These are phyloP conservation scores for Neoseiulus cucumeris DNA, from an alignment of 1,140 invertebrate species.

Conservation along the genomic window DNA sequence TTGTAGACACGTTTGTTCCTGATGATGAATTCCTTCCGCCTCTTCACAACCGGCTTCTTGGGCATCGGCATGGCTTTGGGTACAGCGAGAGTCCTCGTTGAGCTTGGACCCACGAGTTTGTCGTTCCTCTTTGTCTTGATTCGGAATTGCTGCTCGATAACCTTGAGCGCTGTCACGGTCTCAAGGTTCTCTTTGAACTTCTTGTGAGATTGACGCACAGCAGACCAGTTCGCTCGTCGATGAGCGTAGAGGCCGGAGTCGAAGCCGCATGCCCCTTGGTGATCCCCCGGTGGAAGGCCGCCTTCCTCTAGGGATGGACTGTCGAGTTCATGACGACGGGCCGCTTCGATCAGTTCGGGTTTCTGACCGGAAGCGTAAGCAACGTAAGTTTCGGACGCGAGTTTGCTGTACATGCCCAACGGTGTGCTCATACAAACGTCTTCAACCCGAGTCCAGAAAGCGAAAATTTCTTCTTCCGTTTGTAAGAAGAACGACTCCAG, in stretches of 20 bases:
- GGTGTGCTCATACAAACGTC: constrained; percentile 43
- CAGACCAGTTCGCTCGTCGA: constrained; percentile 44
- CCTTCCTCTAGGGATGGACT: constrained; percentile 32
- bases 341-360: constrained; percentile 30
- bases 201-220: neutral
- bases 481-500: constrained; percentile 36
- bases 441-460: constrained; percentile 52
- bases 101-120: neutral
- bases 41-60: neutral
- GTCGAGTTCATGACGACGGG: constrained; percentile 26
- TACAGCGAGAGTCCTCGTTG: neutral
- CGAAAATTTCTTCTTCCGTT: constrained; percentile 34
- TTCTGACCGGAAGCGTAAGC: constrained; percentile 31
- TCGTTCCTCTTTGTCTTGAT: constrained; percentile 20
- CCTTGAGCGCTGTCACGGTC: neutral
- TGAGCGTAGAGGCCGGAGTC: constrained; percentile 47
- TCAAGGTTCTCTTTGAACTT: constrained; percentile 13
- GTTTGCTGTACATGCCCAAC: constrained; percentile 32
- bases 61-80: neutral
- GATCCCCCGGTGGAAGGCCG: constrained; percentile 46
- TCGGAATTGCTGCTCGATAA: constrained; percentile 18
- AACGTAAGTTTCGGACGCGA: constrained; percentile 11
- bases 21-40: constrained; percentile 1
- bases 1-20: neutral
- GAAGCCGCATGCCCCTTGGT: constrained; percentile 45